Conservation (phyloP, 2,113 vertebrate genomes). For the Salvator merianae region DNA sequence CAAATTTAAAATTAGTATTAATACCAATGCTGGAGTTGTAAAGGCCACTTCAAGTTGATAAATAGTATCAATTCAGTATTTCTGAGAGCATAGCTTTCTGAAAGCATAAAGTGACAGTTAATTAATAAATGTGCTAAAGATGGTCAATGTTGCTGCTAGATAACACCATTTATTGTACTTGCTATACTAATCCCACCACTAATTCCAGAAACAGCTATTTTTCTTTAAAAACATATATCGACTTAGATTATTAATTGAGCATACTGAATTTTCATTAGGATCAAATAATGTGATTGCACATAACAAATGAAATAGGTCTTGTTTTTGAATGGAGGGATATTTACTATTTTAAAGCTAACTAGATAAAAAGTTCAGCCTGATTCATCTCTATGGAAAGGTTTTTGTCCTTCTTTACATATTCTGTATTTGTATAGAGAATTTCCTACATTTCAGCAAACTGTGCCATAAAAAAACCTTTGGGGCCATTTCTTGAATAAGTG, state of each 20-base stretch:
- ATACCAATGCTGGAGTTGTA: fast-evolving
- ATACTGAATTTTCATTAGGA: conserved; percentile 13
- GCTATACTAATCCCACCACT: too few relatives aligned
- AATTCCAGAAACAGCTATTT: conserved; percentile 24
- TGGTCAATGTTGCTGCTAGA: neutral
- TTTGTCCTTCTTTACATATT: too few relatives aligned
- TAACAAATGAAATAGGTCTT: conserved; percentile 2
- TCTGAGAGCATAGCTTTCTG: neutral
- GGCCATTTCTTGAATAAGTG: neutral
- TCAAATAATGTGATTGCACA: conserved; percentile 17
- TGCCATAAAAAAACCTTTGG: too few relatives aligned
- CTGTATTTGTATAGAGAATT: too few relatives aligned
- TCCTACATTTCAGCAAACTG: too few relatives aligned
- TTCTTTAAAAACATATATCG: too few relatives aligned
- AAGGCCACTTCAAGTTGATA: neutral
- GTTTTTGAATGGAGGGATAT: too few relatives aligned
- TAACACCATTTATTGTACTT: conserved; percentile 20
- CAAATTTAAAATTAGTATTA: neutral
- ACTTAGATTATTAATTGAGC: neutral
- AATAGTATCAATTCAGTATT: neutral
- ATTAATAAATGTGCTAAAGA: neutral
- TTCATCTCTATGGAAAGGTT: too few relatives aligned
- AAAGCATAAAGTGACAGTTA: neutral
- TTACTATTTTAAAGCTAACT: too few relatives aligned
- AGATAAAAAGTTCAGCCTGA: too few relatives aligned